phyloP scores from a whole-genome alignment of 2,888 invertebrate species.

The Spodoptera littoralis region DNA sequence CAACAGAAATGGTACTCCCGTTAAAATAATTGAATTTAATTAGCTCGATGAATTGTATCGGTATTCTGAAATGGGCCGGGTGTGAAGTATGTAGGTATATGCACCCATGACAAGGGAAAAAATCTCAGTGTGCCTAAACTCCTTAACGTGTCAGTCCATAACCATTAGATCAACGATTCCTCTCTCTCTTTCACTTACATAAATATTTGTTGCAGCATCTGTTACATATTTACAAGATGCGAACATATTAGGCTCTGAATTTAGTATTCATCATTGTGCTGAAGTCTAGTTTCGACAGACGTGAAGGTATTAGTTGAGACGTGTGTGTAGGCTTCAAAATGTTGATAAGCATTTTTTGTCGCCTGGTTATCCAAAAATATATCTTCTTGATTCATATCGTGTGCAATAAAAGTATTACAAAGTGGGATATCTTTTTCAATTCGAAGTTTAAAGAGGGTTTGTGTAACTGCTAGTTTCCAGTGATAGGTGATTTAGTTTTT shows the following conservation, averaged over 20 bases:
- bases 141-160: too few species aligned
- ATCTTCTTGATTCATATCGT: slow-evolving; percentile 47
- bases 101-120: too few species aligned
- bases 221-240: slow-evolving; percentile 22
- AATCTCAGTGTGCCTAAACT: too few species aligned
- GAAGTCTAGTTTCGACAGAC: slow-evolving; percentile 50
- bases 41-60: background rate
- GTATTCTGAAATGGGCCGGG: too few species aligned
- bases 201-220: slow-evolving; percentile 30
- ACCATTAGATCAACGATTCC: too few species aligned
- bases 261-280: slow-evolving; percentile 56
- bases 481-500: too few species aligned
- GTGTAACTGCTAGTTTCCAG: background rate
- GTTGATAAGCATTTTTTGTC: slow-evolving; percentile 51
- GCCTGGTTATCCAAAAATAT: slow-evolving; percentile 47
- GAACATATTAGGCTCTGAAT: slow-evolving; percentile 23
- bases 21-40: background rate
- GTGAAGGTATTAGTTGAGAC: slow-evolving; percentile 46
- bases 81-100: too few species aligned
- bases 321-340: slow-evolving; percentile 46
- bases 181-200: slow-evolving; percentile 8
- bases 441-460: slow-evolving; percentile 16
- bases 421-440: slow-evolving; percentile 36
- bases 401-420: slow-evolving; percentile 47
- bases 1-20: slow-evolving; percentile 3